A percentile compares a stretch with the other conserved stretches of the same genome.
Evolutionary conservation across 2,113 vertebrate species (phyloP).

Genomic region (Platanista minor): DNA sequence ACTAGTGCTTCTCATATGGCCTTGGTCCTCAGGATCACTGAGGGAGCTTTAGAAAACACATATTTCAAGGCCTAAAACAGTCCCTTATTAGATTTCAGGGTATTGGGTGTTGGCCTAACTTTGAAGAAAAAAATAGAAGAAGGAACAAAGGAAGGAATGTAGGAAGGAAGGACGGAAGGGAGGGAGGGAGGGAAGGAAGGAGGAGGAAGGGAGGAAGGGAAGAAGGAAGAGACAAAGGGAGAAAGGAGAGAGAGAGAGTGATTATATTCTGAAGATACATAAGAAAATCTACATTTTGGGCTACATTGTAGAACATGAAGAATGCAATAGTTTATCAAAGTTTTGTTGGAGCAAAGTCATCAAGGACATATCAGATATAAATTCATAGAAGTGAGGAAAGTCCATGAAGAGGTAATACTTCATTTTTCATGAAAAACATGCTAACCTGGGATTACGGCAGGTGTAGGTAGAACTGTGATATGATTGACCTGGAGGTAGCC

Average conservation of each 20-base stretch:
- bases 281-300: not conserved
- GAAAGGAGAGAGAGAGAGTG: not conserved
- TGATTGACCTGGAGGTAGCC: not conserved
- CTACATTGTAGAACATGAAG: not conserved
- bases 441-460: not conserved
- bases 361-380: not conserved
- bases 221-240: not conserved
- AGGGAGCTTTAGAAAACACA: not conserved
- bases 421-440: not conserved
- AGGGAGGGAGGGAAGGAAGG: too few relatives aligned
- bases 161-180: accelerated
- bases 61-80: not conserved
- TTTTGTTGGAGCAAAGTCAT: not conserved
- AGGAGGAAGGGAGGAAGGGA: not conserved
- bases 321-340: not conserved
- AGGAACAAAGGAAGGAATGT: too few relatives aligned
- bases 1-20: not conserved
- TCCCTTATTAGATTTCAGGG: not conserved
- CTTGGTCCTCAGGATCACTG: not conserved
- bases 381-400: not conserved
- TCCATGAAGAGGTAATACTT: not conserved
- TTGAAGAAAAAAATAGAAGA: not conserved
- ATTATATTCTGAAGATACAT: not conserved
- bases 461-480: not conserved
- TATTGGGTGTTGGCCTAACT: not conserved